phyloP scores from a whole-genome alignment of 2,797 vertebrate genomes.

The Varecia variegata region DNA sequence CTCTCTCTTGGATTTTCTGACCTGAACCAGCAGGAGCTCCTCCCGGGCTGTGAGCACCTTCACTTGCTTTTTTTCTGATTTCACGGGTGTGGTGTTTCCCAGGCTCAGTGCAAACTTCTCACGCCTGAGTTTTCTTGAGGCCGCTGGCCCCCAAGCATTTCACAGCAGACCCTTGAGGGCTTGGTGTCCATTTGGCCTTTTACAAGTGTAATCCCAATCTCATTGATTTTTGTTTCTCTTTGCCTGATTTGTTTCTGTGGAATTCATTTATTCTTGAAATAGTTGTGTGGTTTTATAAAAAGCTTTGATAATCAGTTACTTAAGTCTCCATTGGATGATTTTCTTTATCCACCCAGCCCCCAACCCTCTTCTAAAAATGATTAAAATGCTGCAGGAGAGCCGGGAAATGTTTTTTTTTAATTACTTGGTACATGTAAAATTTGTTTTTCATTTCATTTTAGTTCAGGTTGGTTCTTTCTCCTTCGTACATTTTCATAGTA shows the following conservation, averaged over 20 bases:
- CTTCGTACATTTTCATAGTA: neutral
- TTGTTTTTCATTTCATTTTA: neutral
- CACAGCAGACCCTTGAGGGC: neutral
- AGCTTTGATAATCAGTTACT: slow-evolving; percentile 61
- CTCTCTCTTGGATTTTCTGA: neutral
- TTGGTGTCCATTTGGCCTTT: neutral
- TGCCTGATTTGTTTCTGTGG: slow-evolving; percentile 26
- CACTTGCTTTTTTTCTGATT: neutral
- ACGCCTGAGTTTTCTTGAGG: neutral
- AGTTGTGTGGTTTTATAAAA: slow-evolving; percentile 65
- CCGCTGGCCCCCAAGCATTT: neutral
- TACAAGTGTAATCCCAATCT: neutral
- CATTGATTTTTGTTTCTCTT: slow-evolving; percentile 34
- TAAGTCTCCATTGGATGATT: slow-evolving; percentile 47
- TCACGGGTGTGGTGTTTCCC: neutral
- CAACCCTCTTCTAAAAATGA: neutral
- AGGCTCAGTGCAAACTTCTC: neutral
- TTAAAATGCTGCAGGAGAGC: slow-evolving; percentile 32
- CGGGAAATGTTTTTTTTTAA: neutral
- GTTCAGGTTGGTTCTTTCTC: neutral
- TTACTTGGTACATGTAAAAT: neutral
- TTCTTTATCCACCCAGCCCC: neutral
- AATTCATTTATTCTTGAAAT: slow-evolving; percentile 57
- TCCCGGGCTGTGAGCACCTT: neutral
- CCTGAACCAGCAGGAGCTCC: neutral